phyloP scores from a whole-genome alignment of 2,888 invertebrate species.

The Agrilus cyanescens region DNA sequence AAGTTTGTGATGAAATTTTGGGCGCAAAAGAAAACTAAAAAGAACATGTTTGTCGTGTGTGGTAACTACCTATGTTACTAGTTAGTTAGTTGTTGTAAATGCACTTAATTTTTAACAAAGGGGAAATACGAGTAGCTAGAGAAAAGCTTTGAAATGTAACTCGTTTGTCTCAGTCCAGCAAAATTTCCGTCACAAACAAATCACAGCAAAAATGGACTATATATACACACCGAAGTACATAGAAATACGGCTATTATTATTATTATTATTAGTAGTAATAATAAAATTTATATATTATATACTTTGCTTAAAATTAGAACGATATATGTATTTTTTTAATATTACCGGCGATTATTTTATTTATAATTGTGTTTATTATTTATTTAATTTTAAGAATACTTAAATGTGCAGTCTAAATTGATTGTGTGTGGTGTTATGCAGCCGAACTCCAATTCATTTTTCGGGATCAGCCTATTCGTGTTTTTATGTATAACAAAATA shows the following conservation, averaged over 20 bases:
- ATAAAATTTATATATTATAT: conserved; percentile 30
- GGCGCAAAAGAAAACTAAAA: no score
- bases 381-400: conserved; percentile 36
- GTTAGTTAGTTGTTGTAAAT: no score
- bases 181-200: conserved; percentile 21
- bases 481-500: conserved; percentile 30
- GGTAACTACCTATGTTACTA: no score
- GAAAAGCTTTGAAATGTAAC: no score
- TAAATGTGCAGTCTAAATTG: conserved; percentile 41
- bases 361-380: conserved; percentile 29
- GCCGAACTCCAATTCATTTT: conserved; percentile 13
- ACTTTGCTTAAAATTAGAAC: conserved; percentile 27
- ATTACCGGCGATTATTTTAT: conserved; percentile 31
- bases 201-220: conserved; percentile 35
- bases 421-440: conserved; percentile 37
- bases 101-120: no score
- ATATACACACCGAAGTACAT: conserved; percentile 35
- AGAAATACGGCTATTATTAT: conserved; percentile 27
- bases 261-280: conserved; percentile 28
- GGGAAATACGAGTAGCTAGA: no score
- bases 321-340: conserved; percentile 23
- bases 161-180: conserved; percentile 5
- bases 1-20: no score
- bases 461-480: conserved; percentile 5
- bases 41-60: no score